phyloP scores from a whole-genome alignment of 2,888 invertebrate species.

The Eudasyphora cyanicolor region DNA sequence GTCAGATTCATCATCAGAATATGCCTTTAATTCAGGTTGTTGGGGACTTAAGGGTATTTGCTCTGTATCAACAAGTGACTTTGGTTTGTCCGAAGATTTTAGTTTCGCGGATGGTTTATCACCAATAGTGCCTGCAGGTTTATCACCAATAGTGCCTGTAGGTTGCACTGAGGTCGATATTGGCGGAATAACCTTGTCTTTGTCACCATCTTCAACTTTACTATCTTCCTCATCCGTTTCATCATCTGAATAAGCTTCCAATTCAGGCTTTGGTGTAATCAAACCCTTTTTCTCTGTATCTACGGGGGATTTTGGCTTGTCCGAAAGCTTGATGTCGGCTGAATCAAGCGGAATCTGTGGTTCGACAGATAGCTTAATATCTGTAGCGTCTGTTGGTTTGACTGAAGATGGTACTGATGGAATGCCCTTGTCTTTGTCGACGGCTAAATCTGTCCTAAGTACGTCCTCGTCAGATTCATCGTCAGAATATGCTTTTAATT shows the following conservation, averaged over 20 bases:
- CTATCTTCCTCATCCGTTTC: conserved; percentile 40
- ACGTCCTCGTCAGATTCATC: too few species aligned
- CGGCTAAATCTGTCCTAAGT: too few species aligned
- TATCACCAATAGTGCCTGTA: neutral
- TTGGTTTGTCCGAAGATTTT: conserved; percentile 1
- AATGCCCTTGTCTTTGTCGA: neutral
- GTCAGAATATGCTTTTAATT: neutral
- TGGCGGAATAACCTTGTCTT: neutral
- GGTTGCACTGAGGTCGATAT: neutral
- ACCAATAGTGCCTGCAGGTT: neutral
- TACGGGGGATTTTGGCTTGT: conserved; percentile 20
- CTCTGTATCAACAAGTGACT: neutral
- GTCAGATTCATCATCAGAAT: conserved; percentile 36
- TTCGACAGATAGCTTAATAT: too few species aligned
- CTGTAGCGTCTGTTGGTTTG: neutral
- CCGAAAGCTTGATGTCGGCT: neutral
- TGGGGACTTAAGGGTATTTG: too few species aligned
- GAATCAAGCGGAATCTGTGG: too few species aligned
- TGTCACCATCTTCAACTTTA: neutral
- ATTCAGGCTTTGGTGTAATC: too few species aligned
- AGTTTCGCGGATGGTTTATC: too few species aligned
- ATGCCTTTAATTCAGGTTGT: neutral
- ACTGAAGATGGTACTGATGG: neutral
- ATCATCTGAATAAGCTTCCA: conserved; percentile 39
- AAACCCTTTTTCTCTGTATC: conserved; percentile 25